Percentiles rank a stretch among this genome's conserved stretches.
Evolutionary conservation across 2,888 invertebrate species (phyloP).

Genomic region (Enchytraeus crypticus): DNA sequence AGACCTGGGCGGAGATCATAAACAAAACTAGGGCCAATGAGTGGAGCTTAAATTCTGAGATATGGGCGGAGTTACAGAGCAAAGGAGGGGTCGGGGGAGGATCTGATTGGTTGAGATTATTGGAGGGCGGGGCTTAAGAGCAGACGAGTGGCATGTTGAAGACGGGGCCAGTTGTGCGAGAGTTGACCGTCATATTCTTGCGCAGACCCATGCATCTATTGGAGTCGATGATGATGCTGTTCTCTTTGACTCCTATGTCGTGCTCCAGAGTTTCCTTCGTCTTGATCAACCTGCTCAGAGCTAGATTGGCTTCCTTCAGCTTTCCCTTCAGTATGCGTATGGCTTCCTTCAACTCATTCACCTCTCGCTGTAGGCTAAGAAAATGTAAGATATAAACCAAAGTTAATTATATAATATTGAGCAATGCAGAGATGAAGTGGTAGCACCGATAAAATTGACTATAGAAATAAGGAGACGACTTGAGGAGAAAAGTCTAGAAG

Average conservation of each 20-base stretch:
- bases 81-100: background rate
- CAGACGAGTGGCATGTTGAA: constrained; percentile 43
- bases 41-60: too few relatives aligned
- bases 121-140: constrained; percentile 15
- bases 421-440: background rate
- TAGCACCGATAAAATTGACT: background rate
- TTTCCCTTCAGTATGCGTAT: constrained; percentile 72
- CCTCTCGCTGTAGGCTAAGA: constrained; percentile 69
- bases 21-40: too few relatives aligned
- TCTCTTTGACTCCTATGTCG: constrained; percentile 75
- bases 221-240: constrained; percentile 79
- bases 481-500: too few relatives aligned
- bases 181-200: constrained; percentile 64
- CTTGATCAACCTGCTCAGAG: constrained; percentile 58
- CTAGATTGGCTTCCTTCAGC: constrained; percentile 56
- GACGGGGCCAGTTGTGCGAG: constrained; percentile 46
- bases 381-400: background rate
- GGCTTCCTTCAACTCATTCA: constrained; percentile 72
- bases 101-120: background rate
- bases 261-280: constrained; percentile 74
- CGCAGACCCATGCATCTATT: constrained; percentile 77
- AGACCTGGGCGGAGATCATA: too few relatives aligned
- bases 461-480: background rate
- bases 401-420: background rate
- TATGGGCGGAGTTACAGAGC: too few relatives aligned